Evolutionary conservation across 1,140 invertebrate genomes (phyloP), one percentile per base, ranked within the genome.

Genomic region (Drosophila rhopaloa): DNA sequence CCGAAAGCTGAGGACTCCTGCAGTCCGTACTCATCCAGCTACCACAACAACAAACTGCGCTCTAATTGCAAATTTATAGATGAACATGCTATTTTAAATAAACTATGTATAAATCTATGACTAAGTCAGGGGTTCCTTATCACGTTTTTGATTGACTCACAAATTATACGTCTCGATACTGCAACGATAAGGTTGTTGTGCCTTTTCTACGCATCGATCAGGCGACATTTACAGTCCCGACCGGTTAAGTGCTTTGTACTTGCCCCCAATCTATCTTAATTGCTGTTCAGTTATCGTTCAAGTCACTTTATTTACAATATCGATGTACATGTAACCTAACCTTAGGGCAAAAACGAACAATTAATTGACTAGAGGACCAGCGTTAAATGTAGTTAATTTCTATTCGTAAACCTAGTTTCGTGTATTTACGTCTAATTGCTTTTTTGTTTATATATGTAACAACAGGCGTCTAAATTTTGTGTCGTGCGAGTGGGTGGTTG

Each of bases 21-120:
- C 56, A 63, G 55, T 63, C 38, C 55, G 41, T 35, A 77, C 55
- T 63, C 63, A 60, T 72, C 47, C 54, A 67, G 67, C 35, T 59
- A 44, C 24, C 40, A 53, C 27, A 76, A 76, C 71, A 76, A 71
- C 16, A 66, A 48, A 75, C 58, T 63, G 74, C 67, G 79, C 79
- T 57, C 65, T 51, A 70, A 77, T 70, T 71, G 63, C 68, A 65
- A 80, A 68, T 80, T 82, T 74, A 77, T 75, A 85, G 81, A 85
- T 78, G 74, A 85, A 85, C 77, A 85, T 85, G 78, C 73, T 85
- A 85, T 85, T 85, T 85, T 85, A 85, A 85, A 85, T 78, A 84
- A 83, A 81, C 60, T 71, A 85, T 85, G 81, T 85, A 85, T 86
- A 85, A 85, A 85, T 74, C 72, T 50, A 85, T 85, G 81, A 84